phyloP scores from a whole-genome alignment of 2,797 vertebrate genomes.

The Gastrophryne carolinensis region DNA sequence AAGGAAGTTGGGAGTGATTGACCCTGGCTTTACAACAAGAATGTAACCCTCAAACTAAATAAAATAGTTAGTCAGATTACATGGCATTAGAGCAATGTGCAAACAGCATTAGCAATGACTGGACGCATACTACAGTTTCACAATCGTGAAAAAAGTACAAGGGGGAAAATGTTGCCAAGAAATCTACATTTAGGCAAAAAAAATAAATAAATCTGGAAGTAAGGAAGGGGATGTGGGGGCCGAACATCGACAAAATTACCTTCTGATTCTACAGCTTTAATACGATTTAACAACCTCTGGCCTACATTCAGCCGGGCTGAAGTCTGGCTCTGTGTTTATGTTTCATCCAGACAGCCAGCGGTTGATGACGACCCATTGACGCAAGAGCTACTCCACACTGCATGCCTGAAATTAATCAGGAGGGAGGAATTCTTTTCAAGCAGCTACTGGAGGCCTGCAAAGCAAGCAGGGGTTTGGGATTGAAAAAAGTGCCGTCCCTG shows the following conservation, averaged over 20 bases:
- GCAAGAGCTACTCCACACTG: conserved; percentile 61
- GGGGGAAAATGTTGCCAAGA: not conserved
- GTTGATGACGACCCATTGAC: conserved; percentile 69
- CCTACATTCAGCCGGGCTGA: conserved; percentile 41
- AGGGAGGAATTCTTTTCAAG: conserved; percentile 63
- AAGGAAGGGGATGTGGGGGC: not conserved
- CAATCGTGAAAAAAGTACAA: not conserved
- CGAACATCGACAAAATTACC: not conserved
- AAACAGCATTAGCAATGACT: not conserved
- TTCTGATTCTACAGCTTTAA: conserved; percentile 44
- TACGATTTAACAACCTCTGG: conserved; percentile 57
- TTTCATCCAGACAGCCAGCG: conserved; percentile 60
- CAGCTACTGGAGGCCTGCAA: conserved; percentile 51
- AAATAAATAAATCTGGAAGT: not conserved
- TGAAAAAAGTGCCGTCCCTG: not conserved
- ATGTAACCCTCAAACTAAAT: not conserved
- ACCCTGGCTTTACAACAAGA: not conserved
- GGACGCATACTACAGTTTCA: not conserved
- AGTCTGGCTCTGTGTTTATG: conserved; percentile 61
- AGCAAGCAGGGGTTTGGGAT: conserved; percentile 26
- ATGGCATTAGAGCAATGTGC: not conserved
- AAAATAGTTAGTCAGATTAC: not conserved
- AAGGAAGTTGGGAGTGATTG: not conserved
- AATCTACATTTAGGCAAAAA: not conserved
- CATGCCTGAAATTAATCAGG: conserved; percentile 68